Conservation (phyloP, 2,797 vertebrate species). For the Somateria mollissima region DNA sequence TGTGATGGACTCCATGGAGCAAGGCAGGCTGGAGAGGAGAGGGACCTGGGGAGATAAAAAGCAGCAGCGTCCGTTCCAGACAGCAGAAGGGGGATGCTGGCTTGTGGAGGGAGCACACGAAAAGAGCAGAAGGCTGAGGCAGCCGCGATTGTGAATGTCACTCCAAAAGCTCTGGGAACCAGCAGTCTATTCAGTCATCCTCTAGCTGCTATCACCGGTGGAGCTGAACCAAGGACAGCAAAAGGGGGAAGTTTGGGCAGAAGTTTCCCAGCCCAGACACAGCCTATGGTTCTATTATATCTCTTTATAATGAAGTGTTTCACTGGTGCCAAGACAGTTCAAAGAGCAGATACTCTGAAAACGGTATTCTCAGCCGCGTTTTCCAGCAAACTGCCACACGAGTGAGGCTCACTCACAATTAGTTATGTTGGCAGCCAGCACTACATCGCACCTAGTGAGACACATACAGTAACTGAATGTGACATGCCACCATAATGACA, state of each 20-base stretch:
- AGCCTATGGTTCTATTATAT: neutral
- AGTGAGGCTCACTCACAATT: conserved; percentile 21
- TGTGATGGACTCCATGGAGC: neutral
- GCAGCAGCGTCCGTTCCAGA: neutral
- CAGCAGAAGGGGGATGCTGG: neutral
- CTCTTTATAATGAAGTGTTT: neutral
- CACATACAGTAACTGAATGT: conserved; percentile 43
- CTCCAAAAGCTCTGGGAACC: neutral
- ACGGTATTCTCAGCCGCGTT: neutral
- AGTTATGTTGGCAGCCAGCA: conserved; percentile 47
- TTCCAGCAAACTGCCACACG: neutral
- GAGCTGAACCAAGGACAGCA: neutral
- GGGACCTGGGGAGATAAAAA: neutral
- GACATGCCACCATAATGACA: conserved; percentile 9
- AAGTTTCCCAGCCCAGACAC: neutral
- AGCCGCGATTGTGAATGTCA: neutral
- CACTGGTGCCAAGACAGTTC: conserved; percentile 21
- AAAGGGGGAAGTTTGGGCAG: neutral
- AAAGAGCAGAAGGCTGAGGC: neutral
- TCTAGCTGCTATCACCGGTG: neutral
- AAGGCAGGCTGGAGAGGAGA: rapidly evolving
- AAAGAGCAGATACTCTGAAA: conserved; percentile 30
- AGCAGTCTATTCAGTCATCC: neutral
- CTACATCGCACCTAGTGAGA: conserved; percentile 11
- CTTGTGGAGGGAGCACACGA: neutral